These are phyloP conservation scores for Parambassis ranga DNA, from an alignment of 2,797 vertebrate genomes.

Conservation along the genomic window DNA sequence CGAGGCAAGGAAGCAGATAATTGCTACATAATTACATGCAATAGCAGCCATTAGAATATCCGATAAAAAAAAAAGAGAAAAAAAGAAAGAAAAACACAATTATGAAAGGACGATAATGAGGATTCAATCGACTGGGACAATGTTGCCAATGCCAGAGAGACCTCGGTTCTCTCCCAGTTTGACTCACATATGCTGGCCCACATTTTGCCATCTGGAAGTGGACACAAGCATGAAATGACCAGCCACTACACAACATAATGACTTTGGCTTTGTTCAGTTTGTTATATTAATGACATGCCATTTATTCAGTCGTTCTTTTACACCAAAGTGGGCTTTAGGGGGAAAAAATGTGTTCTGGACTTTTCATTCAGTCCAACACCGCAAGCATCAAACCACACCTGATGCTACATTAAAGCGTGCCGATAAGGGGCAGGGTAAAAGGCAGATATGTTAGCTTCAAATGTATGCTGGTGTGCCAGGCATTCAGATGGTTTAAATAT, in stretches of 20 bases:
- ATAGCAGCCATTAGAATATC: slow-evolving; percentile 75
- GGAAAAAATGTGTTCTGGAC: background rate
- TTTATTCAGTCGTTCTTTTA: slow-evolving; percentile 14
- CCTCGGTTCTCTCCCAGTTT: slow-evolving; percentile 67
- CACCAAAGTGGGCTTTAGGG: background rate
- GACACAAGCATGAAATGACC: slow-evolving; percentile 62
- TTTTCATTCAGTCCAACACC: slow-evolving; percentile 8
- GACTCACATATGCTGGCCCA: slow-evolving; percentile 76
- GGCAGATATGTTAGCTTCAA: slow-evolving; percentile 32
- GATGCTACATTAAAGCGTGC: slow-evolving; percentile 37
- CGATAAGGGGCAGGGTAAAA: slow-evolving; percentile 35
- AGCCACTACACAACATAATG: slow-evolving; percentile 35
- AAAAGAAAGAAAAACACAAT: slow-evolving; percentile 63
- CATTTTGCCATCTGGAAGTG: slow-evolving; percentile 75
- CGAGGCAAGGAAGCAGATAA: slow-evolving; percentile 77
- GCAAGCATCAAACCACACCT: slow-evolving; percentile 13
- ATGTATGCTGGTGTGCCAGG: slow-evolving; percentile 11
- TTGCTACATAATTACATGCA: slow-evolving; percentile 79
- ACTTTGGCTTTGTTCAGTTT: slow-evolving; percentile 23
- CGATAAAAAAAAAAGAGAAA: slow-evolving; percentile 55
- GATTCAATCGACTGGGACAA: slow-evolving; percentile 67
- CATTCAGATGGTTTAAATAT: slow-evolving; percentile 37
- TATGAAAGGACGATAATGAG: slow-evolving; percentile 74
- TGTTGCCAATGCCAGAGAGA: slow-evolving; percentile 65
- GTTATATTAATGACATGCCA: slow-evolving; percentile 24